A percentile compares a stretch with the other conserved stretches of the same genome.
These are phyloP conservation scores for Drosophila pseudoananassae DNA, from an alignment of 1,140 invertebrate species.

Conservation along the genomic window DNA sequence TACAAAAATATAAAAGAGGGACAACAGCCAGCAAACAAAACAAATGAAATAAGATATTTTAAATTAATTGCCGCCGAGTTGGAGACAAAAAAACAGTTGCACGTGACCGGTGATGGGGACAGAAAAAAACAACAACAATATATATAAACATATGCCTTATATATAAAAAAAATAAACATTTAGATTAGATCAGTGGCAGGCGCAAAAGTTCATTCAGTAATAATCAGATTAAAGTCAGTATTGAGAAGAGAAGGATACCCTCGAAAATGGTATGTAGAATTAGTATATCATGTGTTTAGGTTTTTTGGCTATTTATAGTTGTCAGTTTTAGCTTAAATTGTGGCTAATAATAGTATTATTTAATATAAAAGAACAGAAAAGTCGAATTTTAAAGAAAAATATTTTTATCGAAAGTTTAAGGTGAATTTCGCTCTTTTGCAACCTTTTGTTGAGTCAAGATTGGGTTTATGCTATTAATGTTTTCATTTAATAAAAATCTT, in stretches of 20 bases:
- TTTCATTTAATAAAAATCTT: too few relatives aligned
- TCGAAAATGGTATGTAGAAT: neutral
- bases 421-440: too few relatives aligned
- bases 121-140: constrained; percentile 20
- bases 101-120: constrained; percentile 53
- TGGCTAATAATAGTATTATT: too few relatives aligned
- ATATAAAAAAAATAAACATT: constrained; percentile 61
- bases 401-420: too few relatives aligned
- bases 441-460: too few relatives aligned
- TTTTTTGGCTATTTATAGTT: too few relatives aligned
- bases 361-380: too few relatives aligned
- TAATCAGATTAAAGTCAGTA: constrained; percentile 22
- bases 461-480: too few relatives aligned
- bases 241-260: constrained; percentile 11
- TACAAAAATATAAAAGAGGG: constrained; percentile 62
- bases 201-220: constrained; percentile 72
- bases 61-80: constrained; percentile 67
- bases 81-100: constrained; percentile 55
- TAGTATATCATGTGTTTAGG: too few relatives aligned
- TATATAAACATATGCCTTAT: constrained; percentile 20
- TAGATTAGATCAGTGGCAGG: constrained; percentile 69
- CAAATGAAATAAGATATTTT: constrained; percentile 81
- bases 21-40: constrained; percentile 43
- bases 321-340: too few relatives aligned
- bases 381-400: too few relatives aligned